These are phyloP conservation scores for Chymomyza amoena DNA, from an alignment of 2,888 invertebrate genomes.

Conservation along the genomic window DNA sequence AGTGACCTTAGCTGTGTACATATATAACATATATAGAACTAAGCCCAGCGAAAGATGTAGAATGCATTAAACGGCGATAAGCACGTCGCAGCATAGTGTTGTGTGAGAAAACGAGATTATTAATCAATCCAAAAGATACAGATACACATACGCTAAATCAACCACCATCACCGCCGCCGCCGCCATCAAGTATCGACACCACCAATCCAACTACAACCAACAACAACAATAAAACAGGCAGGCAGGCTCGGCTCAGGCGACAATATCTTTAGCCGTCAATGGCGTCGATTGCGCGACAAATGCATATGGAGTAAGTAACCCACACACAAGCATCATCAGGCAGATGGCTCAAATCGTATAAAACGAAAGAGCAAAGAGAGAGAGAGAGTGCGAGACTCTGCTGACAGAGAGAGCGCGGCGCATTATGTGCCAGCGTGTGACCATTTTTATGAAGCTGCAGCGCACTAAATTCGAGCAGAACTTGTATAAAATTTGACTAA, in stretches of 20 bases:
- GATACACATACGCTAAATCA: slow-evolving; percentile 46
- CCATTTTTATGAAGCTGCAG: neutral
- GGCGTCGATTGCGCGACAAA: neutral
- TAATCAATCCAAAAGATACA: slow-evolving; percentile 69
- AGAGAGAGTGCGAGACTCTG: neutral
- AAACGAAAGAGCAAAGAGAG: slow-evolving; percentile 15
- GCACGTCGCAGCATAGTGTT: slow-evolving; percentile 53
- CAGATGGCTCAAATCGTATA: neutral
- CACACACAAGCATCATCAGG: slow-evolving; percentile 6
- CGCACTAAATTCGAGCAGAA: neutral
- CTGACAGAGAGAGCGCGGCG: neutral
- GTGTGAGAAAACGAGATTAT: slow-evolving; percentile 63
- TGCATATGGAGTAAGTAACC: slow-evolving; percentile 33
- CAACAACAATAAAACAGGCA: neutral
- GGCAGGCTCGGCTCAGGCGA: neutral
- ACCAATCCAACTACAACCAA: neutral
- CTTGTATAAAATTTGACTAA: slow-evolving; percentile 59
- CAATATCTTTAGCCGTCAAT: neutral
- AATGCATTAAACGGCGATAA: slow-evolving; percentile 63
- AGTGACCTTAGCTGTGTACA: slow-evolving; percentile 47
- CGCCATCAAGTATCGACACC: slow-evolving; percentile 2
- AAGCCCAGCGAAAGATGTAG: slow-evolving; percentile 51
- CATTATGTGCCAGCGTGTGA: neutral
- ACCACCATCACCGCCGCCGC: slow-evolving; percentile 23
- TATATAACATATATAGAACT: slow-evolving; percentile 3